Evolutionary conservation across 2,797 vertebrate genomes (phyloP).

Genomic region (Dryobates pubescens): DNA sequence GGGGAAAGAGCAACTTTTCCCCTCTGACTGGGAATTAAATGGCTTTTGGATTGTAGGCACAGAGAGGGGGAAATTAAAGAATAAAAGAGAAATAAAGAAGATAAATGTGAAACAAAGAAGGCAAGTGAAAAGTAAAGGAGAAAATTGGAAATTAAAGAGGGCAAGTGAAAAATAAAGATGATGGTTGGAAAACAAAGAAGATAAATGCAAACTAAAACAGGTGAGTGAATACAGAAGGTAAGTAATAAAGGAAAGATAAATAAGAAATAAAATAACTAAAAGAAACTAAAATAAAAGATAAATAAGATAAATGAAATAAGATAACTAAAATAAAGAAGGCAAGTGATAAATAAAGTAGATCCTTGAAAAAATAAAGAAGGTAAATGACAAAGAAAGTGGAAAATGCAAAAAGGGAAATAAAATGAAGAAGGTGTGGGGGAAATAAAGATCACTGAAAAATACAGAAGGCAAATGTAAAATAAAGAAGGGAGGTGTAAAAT

Average conservation of each 20-base stretch:
- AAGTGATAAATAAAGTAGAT: too few species aligned
- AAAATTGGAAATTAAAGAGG: too few species aligned
- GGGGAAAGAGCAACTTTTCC: background rate
- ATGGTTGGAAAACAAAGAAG: too few species aligned
- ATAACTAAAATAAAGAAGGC: too few species aligned
- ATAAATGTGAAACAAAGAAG: too few species aligned
- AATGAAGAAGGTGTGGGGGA: too few species aligned
- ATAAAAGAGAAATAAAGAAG: background rate
- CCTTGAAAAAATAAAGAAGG: background rate
- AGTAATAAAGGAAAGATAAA: background rate
- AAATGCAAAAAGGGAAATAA: background rate
- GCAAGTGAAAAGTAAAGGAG: too few species aligned
- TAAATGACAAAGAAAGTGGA: background rate
- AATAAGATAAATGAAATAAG: too few species aligned
- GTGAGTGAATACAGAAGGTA: background rate
- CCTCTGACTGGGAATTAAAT: background rate
- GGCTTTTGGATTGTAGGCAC: rapidly evolving
- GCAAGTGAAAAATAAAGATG: background rate
- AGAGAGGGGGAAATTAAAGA: background rate
- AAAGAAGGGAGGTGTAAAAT: too few species aligned
- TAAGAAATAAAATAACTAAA: too few species aligned
- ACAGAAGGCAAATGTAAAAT: background rate
- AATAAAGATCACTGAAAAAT: background rate
- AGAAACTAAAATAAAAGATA: background rate
- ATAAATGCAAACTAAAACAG: too few species aligned